A percentile compares a stretch with the other conserved stretches of the same genome.
phyloP scores from a whole-genome alignment of 2,888 invertebrate genomes.

The Caenorhabditis angaria region DNA sequence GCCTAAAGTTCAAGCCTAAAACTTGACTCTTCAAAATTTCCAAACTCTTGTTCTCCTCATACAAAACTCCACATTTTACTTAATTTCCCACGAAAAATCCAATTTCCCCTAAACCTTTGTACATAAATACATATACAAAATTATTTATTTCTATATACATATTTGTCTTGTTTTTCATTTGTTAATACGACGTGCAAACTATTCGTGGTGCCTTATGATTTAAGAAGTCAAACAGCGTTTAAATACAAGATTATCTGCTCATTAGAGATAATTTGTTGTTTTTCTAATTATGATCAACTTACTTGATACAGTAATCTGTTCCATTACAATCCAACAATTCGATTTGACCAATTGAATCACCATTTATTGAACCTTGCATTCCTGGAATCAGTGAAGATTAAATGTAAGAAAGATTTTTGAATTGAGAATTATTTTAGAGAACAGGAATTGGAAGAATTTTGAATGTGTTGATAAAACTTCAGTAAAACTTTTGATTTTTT shows the following conservation, averaged over 20 bases:
- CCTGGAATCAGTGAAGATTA: conserved; percentile 17
- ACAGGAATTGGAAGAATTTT: no score
- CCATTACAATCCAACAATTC: conserved; percentile 38
- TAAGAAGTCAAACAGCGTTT: neutral
- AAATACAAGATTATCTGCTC: neutral
- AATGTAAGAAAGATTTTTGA: neutral
- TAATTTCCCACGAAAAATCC: neutral
- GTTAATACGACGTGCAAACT: conserved; percentile 38
- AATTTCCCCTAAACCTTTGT: neutral
- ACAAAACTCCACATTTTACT: neutral
- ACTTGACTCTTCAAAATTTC: neutral
- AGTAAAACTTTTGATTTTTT: no score
- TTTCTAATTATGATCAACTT: no score
- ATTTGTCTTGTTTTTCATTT: conserved; percentile 5
- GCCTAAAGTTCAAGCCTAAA: no score
- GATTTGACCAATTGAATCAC: conserved; percentile 34
- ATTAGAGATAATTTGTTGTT: neutral
- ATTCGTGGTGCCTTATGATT: conserved; percentile 12
- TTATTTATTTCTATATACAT: neutral
- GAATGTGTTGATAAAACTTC: no score
- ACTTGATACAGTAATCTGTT: conserved; percentile 46
- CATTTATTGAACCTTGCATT: conserved; percentile 43
- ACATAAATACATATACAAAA: neutral
- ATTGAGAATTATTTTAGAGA: neutral
- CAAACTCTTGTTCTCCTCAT: neutral